A percentile compares a stretch with the other conserved stretches of the same genome.
Conservation (phyloP, 2,888 invertebrate species). For the Chymomyza fuscimana region DNA sequence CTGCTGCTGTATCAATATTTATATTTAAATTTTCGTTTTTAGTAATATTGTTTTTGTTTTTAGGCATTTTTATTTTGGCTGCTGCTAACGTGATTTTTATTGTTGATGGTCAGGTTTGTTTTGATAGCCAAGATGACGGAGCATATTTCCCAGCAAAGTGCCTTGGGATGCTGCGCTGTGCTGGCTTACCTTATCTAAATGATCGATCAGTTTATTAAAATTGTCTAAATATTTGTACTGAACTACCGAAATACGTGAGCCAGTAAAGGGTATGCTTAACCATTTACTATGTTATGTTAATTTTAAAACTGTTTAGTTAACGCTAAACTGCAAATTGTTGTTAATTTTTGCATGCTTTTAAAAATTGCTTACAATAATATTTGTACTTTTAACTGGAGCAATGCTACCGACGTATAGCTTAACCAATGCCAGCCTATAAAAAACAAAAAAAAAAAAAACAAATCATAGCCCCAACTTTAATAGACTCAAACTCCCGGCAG, state of each 20-base stretch:
- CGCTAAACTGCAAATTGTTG: constrained; percentile 53
- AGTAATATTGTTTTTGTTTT: background rate
- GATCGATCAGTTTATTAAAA: background rate
- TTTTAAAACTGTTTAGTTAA: constrained; percentile 24
- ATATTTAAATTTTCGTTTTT: background rate
- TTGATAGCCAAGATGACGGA: constrained; percentile 56
- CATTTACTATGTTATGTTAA: background rate
- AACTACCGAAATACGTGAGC: background rate
- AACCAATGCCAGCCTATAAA: constrained; percentile 6
- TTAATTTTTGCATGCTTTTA: constrained; percentile 57
- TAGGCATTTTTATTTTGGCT: background rate
- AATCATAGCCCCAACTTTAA: background rate
- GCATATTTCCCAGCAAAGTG: constrained; percentile 60
- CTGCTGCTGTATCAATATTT: background rate
- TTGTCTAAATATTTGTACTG: background rate
- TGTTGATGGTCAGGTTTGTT: constrained; percentile 59
- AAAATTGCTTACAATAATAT: constrained; percentile 52
- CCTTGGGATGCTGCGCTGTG: constrained; percentile 3
- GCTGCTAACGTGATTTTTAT: constrained; percentile 6
- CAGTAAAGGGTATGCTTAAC: background rate
- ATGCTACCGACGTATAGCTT: background rate
- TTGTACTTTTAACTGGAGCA: constrained; percentile 60
- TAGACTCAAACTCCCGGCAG: background rate
- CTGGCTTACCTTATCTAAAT: background rate
- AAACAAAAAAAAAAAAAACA: background rate